Percentiles rank a stretch among this genome's conserved stretches.
phyloP scores from a whole-genome alignment of 2,888 invertebrate species.

The Cyaniris semiargus region DNA sequence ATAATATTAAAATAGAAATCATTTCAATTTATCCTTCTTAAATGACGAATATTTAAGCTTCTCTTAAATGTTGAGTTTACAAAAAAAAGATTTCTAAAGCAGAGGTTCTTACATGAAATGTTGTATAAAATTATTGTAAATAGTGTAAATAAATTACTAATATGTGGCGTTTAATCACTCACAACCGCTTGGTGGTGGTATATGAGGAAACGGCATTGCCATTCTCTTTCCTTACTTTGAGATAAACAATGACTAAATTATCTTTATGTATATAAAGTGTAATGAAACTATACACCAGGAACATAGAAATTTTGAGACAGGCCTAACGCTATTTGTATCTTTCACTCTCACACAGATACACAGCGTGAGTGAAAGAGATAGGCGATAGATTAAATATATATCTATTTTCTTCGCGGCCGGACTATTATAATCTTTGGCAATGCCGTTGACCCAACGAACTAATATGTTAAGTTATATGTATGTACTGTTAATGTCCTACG shows the following conservation, averaged over 20 bases:
- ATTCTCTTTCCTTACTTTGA: neutral
- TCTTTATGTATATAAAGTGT: neutral
- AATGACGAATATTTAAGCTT: no score
- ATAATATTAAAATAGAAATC: no score
- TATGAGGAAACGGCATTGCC: slow-evolving; percentile 32
- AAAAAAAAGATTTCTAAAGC: neutral
- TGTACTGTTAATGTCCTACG: neutral
- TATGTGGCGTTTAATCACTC: slow-evolving; percentile 53
- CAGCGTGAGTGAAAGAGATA: no score
- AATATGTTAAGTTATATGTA: neutral
- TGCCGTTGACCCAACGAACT: neutral
- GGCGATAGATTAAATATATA: no score
- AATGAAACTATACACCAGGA: no score
- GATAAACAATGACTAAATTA: neutral
- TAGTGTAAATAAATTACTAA: slow-evolving; percentile 41
- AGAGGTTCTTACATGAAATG: neutral
- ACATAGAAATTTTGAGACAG: no score
- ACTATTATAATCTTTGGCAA: neutral
- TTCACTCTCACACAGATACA: no score
- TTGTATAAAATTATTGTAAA: neutral
- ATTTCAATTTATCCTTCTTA: no score
- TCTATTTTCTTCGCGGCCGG: no score
- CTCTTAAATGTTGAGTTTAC: no score
- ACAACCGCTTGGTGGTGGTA: slow-evolving; percentile 49
- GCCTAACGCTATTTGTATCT: no score